phyloP scores from a whole-genome alignment of 2,888 invertebrate species.

The Aproaerema taeniolella region DNA sequence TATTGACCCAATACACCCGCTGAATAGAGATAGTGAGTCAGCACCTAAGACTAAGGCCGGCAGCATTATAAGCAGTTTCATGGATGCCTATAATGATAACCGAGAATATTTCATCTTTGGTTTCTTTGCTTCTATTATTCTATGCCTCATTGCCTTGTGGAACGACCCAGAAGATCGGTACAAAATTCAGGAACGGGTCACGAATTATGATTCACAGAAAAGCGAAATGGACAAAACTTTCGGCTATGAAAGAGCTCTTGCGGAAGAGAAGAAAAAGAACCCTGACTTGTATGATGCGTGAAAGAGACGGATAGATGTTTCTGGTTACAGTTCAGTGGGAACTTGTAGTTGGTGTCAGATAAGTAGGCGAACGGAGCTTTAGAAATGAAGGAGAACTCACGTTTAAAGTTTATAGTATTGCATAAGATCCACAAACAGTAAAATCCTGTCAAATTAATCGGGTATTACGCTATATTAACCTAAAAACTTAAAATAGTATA shows the following conservation, averaged over 20 bases:
- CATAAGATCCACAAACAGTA: too few relatives aligned
- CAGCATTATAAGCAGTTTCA: conserved; percentile 50
- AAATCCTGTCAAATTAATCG: too few relatives aligned
- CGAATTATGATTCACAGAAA: too few relatives aligned
- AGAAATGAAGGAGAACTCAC: conserved; percentile 4
- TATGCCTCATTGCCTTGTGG: conserved; percentile 21
- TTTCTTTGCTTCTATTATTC: conserved; percentile 35
- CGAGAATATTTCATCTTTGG: conserved; percentile 41
- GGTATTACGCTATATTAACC: too few relatives aligned
- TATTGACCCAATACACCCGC: conserved; percentile 52
- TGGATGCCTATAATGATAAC: conserved; percentile 42
- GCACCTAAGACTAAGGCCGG: conserved; percentile 30
- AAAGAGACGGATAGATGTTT: conserved; percentile 11
- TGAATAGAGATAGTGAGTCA: conserved; percentile 53
- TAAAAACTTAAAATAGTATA: too few relatives aligned
- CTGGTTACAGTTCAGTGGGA: too few relatives aligned
- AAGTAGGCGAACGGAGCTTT: too few relatives aligned
- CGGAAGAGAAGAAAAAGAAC: conserved; percentile 37
- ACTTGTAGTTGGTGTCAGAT: too few relatives aligned
- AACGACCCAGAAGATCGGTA: conserved; percentile 37
- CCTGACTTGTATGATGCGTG: conserved; percentile 59
- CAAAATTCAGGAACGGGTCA: conserved; percentile 23
- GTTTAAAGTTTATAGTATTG: too few relatives aligned
- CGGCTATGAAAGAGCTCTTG: conserved; percentile 46
- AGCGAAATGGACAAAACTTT: conserved; percentile 37